These are phyloP conservation scores for Ibidorhyncha struthersii DNA, from an alignment of 2,113 vertebrate species.

Conservation along the genomic window DNA sequence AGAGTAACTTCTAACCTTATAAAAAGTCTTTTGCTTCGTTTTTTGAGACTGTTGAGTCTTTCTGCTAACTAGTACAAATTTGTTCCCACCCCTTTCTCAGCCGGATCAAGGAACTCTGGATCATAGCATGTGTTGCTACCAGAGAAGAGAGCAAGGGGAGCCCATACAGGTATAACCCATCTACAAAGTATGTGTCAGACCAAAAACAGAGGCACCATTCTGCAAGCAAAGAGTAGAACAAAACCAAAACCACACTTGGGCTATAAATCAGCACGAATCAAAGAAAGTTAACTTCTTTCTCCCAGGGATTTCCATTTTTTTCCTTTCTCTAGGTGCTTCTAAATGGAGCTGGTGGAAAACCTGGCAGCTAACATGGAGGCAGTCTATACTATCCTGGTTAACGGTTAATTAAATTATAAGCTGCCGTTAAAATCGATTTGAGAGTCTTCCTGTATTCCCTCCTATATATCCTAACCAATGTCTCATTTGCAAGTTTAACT, in stretches of 20 bases:
- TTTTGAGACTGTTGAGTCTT: background rate
- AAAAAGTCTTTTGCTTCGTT: background rate
- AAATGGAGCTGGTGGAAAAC: background rate
- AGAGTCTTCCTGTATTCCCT: background rate
- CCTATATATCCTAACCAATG: background rate
- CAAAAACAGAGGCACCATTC: background rate
- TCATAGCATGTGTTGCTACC: background rate
- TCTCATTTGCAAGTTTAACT: background rate
- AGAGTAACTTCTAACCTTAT: background rate
- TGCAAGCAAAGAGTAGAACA: background rate
- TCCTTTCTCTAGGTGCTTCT: background rate
- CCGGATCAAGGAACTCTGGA: background rate
- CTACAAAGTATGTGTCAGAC: no score
- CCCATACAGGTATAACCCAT: no score
- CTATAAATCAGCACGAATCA: background rate
- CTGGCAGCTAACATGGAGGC: background rate
- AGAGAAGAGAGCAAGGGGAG: no score
- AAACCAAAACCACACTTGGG: background rate
- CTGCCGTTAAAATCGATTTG: background rate
- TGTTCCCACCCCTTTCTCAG: background rate
- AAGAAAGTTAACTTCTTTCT: background rate
- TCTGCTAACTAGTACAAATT: background rate
- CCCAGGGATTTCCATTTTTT: background rate
- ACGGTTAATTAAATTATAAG: background rate
- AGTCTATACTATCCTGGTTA: background rate